Base-by-base conservation (phyloP, 2,113 vertebrate species). In the Eulacestoma nigropectus region DNA sequence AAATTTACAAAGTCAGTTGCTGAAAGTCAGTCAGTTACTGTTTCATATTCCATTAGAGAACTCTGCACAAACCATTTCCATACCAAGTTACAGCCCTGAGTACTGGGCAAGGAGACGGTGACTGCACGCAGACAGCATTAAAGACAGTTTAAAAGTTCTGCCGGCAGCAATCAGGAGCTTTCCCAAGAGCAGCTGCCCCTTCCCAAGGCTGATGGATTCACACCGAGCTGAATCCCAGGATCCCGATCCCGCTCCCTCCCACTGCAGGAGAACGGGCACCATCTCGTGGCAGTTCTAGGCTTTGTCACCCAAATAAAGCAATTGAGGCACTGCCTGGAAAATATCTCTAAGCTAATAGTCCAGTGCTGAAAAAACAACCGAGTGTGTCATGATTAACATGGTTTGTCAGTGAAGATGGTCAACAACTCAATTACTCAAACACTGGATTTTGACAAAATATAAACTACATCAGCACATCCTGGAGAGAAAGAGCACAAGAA, bases 221-320 rank as follows among this genome's bases (percentile, higher is more conserved):
- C 17, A 3, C 15, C 19, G 37, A 52, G 44, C 44, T 20, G 35
- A 5, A 14, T 4, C 35, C 29, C 33, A 1, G 37, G 5, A n/a
- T n/a, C n/a, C n/a, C 39, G 35, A 21, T 0, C 6, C 22, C 8
- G 20, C 3, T n/a, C 27, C 21, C 65, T 39, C 16, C 57, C 33
- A 80, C 79, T 47, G 75, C 87, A 87, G 62, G 92, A 60, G 20
- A 93, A 87, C 68, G 63, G 69, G 10, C 87, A 56, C 97, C 96
- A 96, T 87, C 96, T 89, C 41, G 47, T 87, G 87, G 94, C 9
- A 6, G 2, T 35, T 67, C n/a, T 10, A 23, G 2, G 41, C 25
- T 49, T 9, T 37, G 74, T 1, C 70, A 73, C 9, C 30, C 44
- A 27, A 47, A 33, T 3, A 22, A 88, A 12, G 14, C 79, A 80